phyloP scores from a whole-genome alignment of 2,113 vertebrate genomes.

The Syngnathoides biaculeatus region DNA sequence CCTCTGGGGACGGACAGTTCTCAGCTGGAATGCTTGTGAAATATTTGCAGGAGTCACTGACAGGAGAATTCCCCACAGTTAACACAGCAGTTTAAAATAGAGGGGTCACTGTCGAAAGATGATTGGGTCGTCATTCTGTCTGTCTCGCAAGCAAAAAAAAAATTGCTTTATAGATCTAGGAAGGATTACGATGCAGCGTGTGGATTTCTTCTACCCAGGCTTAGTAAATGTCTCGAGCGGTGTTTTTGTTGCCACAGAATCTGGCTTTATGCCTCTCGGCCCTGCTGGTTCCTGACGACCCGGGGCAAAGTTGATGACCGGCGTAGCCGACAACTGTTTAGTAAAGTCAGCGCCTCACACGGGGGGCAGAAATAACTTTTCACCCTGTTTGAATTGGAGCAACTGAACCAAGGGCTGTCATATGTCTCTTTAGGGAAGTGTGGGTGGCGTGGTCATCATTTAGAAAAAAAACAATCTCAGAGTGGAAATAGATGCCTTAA shows the following conservation, averaged over 20 bases:
- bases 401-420: conserved; percentile 22
- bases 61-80: conserved; percentile 36
- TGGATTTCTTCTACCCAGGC: conserved; percentile 19
- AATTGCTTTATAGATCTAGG: neutral
- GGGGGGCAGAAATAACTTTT: conserved; percentile 64
- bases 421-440: neutral
- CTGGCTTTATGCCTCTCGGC: conserved; percentile 42
- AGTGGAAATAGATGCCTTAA: neutral
- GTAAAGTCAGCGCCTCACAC: conserved; percentile 56
- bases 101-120: conserved; percentile 15
- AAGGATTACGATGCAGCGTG: conserved; percentile 6
- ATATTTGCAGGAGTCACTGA: conserved; percentile 52
- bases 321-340: conserved; percentile 58
- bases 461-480: neutral
- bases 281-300: conserved; percentile 43
- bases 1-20: conserved; percentile 36
- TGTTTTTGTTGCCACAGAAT: conserved; percentile 47
- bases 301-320: conserved; percentile 53
- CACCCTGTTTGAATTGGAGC: conserved; percentile 38
- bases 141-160: neutral
- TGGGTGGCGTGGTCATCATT: neutral
- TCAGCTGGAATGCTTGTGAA: conserved; percentile 61
- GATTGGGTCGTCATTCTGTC: conserved; percentile 32
- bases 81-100: conserved; percentile 51
- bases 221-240: conserved; percentile 22